Evolutionary conservation across 2,888 invertebrate genomes (phyloP), one percentile per base, ranked within the genome.

Genomic region (Cataglyphis albicans): DNA sequence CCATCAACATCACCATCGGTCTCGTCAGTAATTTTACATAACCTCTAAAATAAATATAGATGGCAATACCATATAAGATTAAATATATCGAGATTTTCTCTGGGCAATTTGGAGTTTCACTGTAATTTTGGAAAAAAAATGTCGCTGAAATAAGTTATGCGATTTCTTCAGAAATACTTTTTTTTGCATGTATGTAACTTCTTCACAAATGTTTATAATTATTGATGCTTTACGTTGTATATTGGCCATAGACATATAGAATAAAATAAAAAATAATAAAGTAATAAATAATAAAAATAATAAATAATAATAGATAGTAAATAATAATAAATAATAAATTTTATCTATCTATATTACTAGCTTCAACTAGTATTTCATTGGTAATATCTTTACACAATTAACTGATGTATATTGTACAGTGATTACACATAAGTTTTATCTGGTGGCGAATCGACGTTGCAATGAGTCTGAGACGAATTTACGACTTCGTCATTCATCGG

Each of bases 381-480:
- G 29, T 18, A 18, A 1, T 32, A 44, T 61, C 3, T 61, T 32
- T 41, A 41, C n/a, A 1, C 29, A 29, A 44, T 61, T 38, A 38
- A 64, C 5, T 38, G 55, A 75, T 38, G 7, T 57, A 29, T n/a
- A 25, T n/a, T n/a, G 15, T 32, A 41, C n/a, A 67, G 76, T 55
- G 38, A 12, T 38, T 35, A 7, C 10, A 15, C 4, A 15, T 35
- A 52, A 12, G 29, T n/a, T 38, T 55, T 52, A 25, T 29, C 7
- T 7, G 52, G 6, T 25, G 25, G 15, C 18, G 32, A 21, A 21
- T 61, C 1, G 21, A 63, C 18, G n/a, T 55, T 12, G 25, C 32
- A 38, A 80, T 80, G 78, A 70, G 44, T 18, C 3, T 80, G 15
- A 72, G 25, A 48, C 44, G 15, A 18, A 59, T 72, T 15, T 48